These are phyloP conservation scores for Adela reaumurella DNA, from an alignment of 2,888 invertebrate genomes.

Conservation along the genomic window DNA sequence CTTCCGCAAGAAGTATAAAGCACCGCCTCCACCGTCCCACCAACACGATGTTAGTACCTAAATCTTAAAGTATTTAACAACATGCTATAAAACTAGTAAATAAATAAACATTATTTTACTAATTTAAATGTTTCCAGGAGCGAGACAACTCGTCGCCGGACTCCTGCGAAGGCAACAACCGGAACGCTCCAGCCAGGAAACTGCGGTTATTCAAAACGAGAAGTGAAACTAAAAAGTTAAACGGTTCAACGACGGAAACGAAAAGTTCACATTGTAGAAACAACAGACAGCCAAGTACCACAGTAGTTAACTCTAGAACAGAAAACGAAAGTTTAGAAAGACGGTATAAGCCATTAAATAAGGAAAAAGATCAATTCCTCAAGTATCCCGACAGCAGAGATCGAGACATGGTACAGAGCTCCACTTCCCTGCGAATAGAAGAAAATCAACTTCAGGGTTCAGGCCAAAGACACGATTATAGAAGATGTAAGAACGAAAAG, in stretches of 20 bases:
- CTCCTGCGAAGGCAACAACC: slow-evolving; percentile 51
- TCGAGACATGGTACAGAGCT: slow-evolving; percentile 35
- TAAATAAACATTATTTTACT: no score
- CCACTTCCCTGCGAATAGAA: slow-evolving; percentile 40
- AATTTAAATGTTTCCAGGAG: no score
- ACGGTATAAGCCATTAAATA: slow-evolving; percentile 40
- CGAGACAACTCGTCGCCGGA: slow-evolving; percentile 58
- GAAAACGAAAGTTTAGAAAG: slow-evolving; percentile 32
- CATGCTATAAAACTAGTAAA: no score
- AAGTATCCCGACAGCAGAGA: slow-evolving; percentile 38
- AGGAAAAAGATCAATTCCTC: slow-evolving; percentile 41
- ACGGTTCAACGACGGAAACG: slow-evolving; percentile 25
- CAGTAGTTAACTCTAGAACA: not conserved
- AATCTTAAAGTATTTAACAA: not conserved
- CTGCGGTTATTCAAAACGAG: slow-evolving; percentile 71
- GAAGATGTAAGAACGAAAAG: slow-evolving; percentile 45
- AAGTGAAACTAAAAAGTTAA: slow-evolving; percentile 63
- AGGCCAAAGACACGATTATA: slow-evolving; percentile 37
- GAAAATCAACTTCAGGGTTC: slow-evolving; percentile 45
- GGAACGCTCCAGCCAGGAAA: slow-evolving; percentile 51
- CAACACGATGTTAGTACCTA: not conserved
- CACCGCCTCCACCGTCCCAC: slow-evolving; percentile 59
- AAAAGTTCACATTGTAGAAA: slow-evolving; percentile 24
- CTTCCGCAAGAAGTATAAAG: slow-evolving; percentile 75
- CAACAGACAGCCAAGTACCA: slow-evolving; percentile 21